Base-by-base conservation (phyloP, 92 coral and sea anemone species). In the Virgularia gustaviana region DNA sequence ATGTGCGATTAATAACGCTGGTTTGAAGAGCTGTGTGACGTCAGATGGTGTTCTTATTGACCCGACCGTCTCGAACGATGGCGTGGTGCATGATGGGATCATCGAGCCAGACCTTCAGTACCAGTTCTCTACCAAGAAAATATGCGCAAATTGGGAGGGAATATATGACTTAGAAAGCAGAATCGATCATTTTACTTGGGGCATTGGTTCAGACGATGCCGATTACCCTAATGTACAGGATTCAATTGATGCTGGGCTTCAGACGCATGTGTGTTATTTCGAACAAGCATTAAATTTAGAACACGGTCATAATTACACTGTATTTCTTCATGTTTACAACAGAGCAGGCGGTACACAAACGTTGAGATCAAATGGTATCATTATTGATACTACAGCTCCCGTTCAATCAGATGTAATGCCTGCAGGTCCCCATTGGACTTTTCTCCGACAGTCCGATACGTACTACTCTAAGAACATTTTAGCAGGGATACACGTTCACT, bases 71-170 rank as follows among this genome's bases (percentile, higher is more conserved):
- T 86, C 98, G 44, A 81, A 78, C 39, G 78, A 65, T 27, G 98
- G 98, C 24, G 89, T 86, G 43, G 98, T 92, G 65, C 85, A 92
- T 56, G 98, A 92, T 56, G 98, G 98, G 33, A 81, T 78, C 30
- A 76, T 92, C 23, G 98, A 92, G 43, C 98, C 98, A 12, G 98
- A 92, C 60, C 45, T 92, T 13, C 79, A 62, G 57, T 92, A 84
- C 58, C 98, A 92, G 73, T 86, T 90, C 2, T 84, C 88, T 2
- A 64, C 84, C n/a, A 78, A 78, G 31, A 77, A 52, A 29, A 73
- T 92, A 73, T 83, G 90, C 23, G 98, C 96, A 1, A 92, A 92
- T 78, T 92, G 98, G 98, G 98, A 92, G 78, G 90, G 90, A 43
- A 77, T 92, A 59, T 92, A 94, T 96, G 98, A 92, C 70, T 62